These are phyloP conservation scores for Spinibarbus caldwelli DNA, from an alignment of 2,797 vertebrate genomes.

Conservation along the genomic window DNA sequence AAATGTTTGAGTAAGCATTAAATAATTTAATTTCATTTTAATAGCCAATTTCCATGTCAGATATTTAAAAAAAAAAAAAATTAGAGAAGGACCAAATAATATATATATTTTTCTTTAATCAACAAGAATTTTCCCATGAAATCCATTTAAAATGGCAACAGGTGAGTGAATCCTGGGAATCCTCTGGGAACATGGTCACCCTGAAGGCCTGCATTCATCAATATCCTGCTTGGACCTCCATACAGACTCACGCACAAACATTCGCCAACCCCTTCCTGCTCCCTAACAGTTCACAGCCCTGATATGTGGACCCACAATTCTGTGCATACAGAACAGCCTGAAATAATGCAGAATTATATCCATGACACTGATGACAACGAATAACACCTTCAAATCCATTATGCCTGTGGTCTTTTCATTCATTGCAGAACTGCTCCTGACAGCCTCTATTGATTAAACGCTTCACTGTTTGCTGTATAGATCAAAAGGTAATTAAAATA, in stretches of 20 bases:
- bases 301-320: background rate
- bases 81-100: background rate
- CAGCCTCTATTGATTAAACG: slow-evolving; percentile 77
- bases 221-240: slow-evolving; percentile 57
- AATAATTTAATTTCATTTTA: too few species aligned
- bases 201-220: slow-evolving; percentile 48
- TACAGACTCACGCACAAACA: slow-evolving; percentile 32
- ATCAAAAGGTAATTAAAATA: slow-evolving; percentile 83
- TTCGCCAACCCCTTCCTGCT: slow-evolving; percentile 39
- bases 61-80: background rate
- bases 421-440: slow-evolving; percentile 77
- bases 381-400: slow-evolving; percentile 16
- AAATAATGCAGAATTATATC: slow-evolving; percentile 40
- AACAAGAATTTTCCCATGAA: slow-evolving; percentile 35
- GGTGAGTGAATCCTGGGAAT: slow-evolving; percentile 47
- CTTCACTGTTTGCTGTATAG: slow-evolving; percentile 81
- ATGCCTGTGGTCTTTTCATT: slow-evolving; percentile 63
- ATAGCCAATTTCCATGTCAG: background rate
- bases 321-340: slow-evolving; percentile 24
- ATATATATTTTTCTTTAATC: slow-evolving; percentile 4
- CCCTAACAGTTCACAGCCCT: slow-evolving; percentile 12
- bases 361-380: slow-evolving; percentile 16
- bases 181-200: slow-evolving; percentile 35
- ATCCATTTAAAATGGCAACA: slow-evolving; percentile 42
- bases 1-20: background rate